Evolutionary conservation across 2,797 vertebrate species (phyloP).

Genomic region (Acanthurus tractus): DNA sequence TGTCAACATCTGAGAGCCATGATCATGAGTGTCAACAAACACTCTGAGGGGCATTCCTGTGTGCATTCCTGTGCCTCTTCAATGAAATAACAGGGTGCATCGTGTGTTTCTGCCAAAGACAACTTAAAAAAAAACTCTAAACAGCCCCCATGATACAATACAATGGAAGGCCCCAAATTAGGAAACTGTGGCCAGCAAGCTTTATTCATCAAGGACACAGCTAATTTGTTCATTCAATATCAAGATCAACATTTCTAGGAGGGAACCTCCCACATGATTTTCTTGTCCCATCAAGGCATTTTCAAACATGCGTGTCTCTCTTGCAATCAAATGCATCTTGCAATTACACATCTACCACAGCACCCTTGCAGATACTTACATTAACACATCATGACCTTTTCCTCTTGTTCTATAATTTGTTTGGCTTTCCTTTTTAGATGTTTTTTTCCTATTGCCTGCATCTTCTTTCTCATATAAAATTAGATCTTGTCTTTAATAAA

Average conservation of each 20-base stretch:
- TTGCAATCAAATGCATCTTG: constrained; percentile 23
- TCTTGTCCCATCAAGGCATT: constrained; percentile 28
- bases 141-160: constrained; percentile 41
- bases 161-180: constrained; percentile 47
- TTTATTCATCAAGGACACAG: constrained; percentile 55
- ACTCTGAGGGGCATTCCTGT: constrained; percentile 78
- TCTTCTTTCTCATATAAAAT: not conserved
- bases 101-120: constrained; percentile 59
- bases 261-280: constrained; percentile 49
- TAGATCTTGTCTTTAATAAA: too few species aligned
- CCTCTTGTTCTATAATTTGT: not conserved
- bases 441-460: not conserved
- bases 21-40: constrained; percentile 81
- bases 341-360: not conserved
- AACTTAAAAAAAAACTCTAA: constrained; percentile 36
- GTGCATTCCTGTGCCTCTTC: constrained; percentile 77
- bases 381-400: not conserved
- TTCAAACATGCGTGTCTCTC: constrained; percentile 20
- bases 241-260: constrained; percentile 20
- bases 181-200: constrained; percentile 47
- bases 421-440: constrained; percentile 13
- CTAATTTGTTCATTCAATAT: constrained; percentile 71
- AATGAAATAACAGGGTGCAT: constrained; percentile 69
- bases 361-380: not conserved
- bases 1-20: constrained; percentile 79